These are phyloP conservation scores for Ophion obscuratus DNA, from an alignment of 2,888 invertebrate species.

Conservation along the genomic window DNA sequence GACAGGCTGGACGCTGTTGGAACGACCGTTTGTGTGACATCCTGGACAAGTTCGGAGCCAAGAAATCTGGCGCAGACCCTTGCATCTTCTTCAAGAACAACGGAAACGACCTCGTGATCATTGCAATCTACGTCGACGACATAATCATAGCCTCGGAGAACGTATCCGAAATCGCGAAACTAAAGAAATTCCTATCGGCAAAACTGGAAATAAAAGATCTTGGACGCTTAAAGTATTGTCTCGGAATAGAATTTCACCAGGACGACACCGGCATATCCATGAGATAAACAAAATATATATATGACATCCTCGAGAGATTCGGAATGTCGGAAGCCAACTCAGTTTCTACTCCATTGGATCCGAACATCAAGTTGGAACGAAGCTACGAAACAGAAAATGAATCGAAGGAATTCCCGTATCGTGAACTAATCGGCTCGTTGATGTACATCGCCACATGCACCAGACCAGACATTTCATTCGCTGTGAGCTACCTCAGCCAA, in stretches of 20 bases:
- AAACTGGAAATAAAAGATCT: slow-evolving; percentile 57
- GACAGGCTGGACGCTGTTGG: slow-evolving; percentile 66
- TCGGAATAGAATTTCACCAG: slow-evolving; percentile 59
- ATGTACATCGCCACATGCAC: slow-evolving; percentile 46
- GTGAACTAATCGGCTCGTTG: slow-evolving; percentile 46
- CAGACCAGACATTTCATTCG: too few relatives aligned
- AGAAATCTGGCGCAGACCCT: slow-evolving; percentile 54
- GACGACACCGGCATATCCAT: slow-evolving; percentile 32
- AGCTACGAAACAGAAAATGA: neutral
- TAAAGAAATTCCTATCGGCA: slow-evolving; percentile 38
- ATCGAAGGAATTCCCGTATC: slow-evolving; percentile 33
- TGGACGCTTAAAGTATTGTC: slow-evolving; percentile 55
- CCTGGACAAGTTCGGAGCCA: slow-evolving; percentile 57
- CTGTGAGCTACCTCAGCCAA: too few relatives aligned
- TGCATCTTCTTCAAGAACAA: slow-evolving; percentile 37
- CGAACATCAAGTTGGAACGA: slow-evolving; percentile 34
- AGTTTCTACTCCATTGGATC: slow-evolving; percentile 61
- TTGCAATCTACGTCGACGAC: slow-evolving; percentile 25
- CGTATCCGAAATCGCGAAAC: slow-evolving; percentile 27
- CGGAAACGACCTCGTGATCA: neutral
- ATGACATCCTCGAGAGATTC: slow-evolving; percentile 56
- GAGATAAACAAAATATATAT: slow-evolving; percentile 52
- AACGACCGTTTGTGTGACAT: slow-evolving; percentile 42
- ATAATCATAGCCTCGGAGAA: slow-evolving; percentile 34
- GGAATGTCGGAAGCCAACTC: slow-evolving; percentile 60